These are phyloP conservation scores for Xestia sexstrigata DNA, from an alignment of 2,888 invertebrate species.

Conservation along the genomic window DNA sequence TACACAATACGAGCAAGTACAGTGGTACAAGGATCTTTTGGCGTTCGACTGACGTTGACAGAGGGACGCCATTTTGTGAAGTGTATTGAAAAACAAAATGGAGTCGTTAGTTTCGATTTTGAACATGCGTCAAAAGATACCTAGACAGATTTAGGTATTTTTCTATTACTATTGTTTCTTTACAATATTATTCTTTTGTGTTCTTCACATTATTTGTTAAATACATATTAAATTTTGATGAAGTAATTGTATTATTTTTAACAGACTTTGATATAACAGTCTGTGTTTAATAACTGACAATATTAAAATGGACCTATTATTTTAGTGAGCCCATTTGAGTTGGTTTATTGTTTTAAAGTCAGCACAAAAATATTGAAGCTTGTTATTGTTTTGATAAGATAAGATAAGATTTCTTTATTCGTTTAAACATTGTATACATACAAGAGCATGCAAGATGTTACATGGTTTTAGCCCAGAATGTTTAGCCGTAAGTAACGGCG, in stretches of 20 bases:
- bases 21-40: background rate
- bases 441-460: too few species aligned
- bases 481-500: too few species aligned
- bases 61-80: background rate
- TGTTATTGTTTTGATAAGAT: background rate
- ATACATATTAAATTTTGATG: background rate
- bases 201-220: too few species aligned
- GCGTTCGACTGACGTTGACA: background rate
- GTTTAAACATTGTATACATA: too few species aligned
- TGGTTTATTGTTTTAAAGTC: constrained; percentile 7
- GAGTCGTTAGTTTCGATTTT: background rate
- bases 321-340: background rate
- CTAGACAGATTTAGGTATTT: background rate
- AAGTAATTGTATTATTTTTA: background rate
- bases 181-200: background rate
- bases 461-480: too few species aligned
- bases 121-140: background rate
- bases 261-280: background rate
- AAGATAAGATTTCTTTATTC: too few species aligned
- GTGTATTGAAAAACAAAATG: background rate
- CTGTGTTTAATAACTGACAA: constrained; percentile 9
- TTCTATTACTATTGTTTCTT: background rate
- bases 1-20: background rate
- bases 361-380: background rate
- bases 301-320: constrained; percentile 1